A percentile compares a stretch with the other conserved stretches of the same genome.
phyloP scores from a whole-genome alignment of 2,797 vertebrate species.

The Molossus alvarezi region DNA sequence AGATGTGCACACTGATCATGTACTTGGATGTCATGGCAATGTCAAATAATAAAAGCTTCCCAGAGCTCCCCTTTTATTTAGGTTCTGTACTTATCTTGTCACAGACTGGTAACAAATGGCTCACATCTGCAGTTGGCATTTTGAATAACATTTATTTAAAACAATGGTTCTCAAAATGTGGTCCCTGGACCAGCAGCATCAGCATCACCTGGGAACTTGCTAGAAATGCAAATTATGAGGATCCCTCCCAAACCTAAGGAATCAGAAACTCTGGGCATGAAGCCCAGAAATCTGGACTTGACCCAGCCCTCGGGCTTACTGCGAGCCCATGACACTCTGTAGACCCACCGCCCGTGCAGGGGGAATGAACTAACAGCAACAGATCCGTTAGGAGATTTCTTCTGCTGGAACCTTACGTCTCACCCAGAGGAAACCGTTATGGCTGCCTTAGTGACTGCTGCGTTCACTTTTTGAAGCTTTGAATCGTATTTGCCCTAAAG shows the following conservation, averaged over 20 bases:
- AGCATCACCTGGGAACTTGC: neutral
- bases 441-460: neutral
- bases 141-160: neutral
- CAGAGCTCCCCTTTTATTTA: neutral
- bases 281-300: neutral
- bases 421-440: neutral
- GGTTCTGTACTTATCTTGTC: neutral
- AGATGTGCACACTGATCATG: neutral
- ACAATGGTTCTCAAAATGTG: neutral
- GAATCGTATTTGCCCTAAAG: constrained; percentile 3
- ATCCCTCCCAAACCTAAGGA: neutral
- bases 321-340: neutral
- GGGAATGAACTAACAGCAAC: neutral
- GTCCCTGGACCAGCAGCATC: neutral
- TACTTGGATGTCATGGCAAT: neutral
- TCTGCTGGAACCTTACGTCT: neutral
- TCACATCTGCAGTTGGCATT: neutral
- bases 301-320: neutral
- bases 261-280: neutral
- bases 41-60: neutral
- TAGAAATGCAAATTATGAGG: constrained; percentile 14
- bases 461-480: constrained; percentile 5
- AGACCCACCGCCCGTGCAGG: neutral
- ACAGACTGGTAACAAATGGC: neutral
- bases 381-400: neutral